Evolutionary conservation across 2,888 invertebrate species (phyloP).

Genomic region (Seladonia tumulorum): DNA sequence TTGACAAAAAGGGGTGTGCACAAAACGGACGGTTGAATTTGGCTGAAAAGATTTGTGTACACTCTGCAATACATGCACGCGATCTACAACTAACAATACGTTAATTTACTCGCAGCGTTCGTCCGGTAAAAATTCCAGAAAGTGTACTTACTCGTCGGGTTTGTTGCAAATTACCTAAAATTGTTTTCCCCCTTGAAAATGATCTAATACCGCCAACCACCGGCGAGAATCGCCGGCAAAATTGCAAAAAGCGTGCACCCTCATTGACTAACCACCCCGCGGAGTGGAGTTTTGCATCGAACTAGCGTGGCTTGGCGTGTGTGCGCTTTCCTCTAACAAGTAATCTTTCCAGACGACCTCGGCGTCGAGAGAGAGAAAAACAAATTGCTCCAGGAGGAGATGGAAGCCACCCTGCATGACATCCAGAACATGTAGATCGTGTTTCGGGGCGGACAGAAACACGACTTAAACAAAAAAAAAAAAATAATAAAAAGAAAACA

Average conservation of each 20-base stretch:
- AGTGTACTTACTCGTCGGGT: neutral
- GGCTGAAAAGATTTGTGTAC: neutral
- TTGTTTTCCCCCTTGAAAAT: neutral
- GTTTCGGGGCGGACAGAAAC: slow-evolving; percentile 61
- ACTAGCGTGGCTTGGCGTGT: slow-evolving; percentile 54
- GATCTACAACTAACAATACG: neutral
- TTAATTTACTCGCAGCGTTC: neutral
- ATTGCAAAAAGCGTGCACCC: slow-evolving; percentile 50
- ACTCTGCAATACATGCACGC: neutral
- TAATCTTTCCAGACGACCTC: slow-evolving; percentile 94
- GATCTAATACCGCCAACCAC: slow-evolving; percentile 23
- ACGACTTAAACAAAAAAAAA: slow-evolving; percentile 24
- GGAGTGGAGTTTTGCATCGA: slow-evolving; percentile 39
- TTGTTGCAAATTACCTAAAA: neutral
- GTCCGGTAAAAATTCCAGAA: neutral
- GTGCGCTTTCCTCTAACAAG: slow-evolving; percentile 80
- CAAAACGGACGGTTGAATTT: too few relatives aligned
- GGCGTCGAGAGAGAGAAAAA: slow-evolving; percentile 97
- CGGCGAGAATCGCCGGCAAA: slow-evolving; percentile 14
- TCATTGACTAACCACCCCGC: slow-evolving; percentile 28
- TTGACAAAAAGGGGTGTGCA: neutral
- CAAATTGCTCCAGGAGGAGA: slow-evolving; percentile 98
- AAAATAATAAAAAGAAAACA: neutral
- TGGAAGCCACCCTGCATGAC: slow-evolving; percentile 99
- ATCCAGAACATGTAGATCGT: slow-evolving; percentile 97